phyloP scores from a whole-genome alignment of 2,888 invertebrate genomes.

The Gastrophysa polygoni region DNA sequence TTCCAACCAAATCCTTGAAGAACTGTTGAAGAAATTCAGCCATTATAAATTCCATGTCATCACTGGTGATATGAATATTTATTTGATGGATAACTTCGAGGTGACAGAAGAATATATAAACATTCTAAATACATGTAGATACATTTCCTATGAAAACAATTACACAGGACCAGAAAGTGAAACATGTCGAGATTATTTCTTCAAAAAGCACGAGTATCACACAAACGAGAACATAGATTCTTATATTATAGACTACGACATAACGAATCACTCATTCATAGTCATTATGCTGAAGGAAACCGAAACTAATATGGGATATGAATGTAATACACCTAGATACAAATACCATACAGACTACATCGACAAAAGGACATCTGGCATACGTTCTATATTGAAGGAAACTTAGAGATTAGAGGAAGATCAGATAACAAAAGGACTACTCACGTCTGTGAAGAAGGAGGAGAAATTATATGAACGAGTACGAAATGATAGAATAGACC shows the following conservation, averaged over 20 bases:
- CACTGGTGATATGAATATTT: constrained; percentile 7
- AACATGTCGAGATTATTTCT: constrained; percentile 13
- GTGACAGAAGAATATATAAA: constrained; percentile 12
- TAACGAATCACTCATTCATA: too few species aligned
- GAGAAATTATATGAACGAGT: not conserved
- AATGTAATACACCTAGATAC: not conserved
- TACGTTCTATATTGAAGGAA: not conserved
- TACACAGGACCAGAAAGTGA: constrained; percentile 10
- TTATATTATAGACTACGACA: too few species aligned
- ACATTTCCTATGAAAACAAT: constrained; percentile 7
- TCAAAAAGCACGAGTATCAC: too few species aligned
- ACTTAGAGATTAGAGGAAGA: not conserved
- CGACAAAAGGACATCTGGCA: not conserved
- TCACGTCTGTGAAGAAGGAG: too few species aligned
- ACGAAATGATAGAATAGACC: not conserved
- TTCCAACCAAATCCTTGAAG: not conserved
- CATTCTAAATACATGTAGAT: constrained; percentile 1
- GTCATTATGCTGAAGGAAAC: not conserved
- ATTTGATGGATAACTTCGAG: constrained; percentile 5
- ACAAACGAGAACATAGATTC: too few species aligned
- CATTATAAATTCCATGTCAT: not conserved
- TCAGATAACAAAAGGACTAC: not conserved
- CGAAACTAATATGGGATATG: not conserved
- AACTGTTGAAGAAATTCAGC: constrained; percentile 3
- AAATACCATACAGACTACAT: too few species aligned